Conservation (phyloP, 2,888 invertebrate species). For the Idaea straminata region DNA sequence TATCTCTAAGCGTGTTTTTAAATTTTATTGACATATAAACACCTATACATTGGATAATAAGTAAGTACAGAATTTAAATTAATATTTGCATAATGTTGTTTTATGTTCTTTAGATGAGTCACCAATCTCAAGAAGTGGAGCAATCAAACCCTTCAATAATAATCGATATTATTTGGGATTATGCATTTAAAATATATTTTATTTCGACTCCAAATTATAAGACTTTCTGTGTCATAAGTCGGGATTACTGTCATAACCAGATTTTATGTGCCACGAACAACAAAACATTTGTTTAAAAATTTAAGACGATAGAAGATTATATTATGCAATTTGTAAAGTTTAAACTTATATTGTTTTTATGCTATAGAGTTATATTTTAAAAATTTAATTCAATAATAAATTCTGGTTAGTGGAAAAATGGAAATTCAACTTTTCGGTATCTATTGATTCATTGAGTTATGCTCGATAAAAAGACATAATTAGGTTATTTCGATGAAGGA, state of each 20-base stretch:
- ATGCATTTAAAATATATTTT: conserved; percentile 35
- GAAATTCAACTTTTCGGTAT: conserved; percentile 6
- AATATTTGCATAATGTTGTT: background rate
- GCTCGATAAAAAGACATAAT: background rate
- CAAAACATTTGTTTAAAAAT: conserved; percentile 69
- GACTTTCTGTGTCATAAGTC: conserved; percentile 67
- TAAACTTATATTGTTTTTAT: conserved; percentile 32
- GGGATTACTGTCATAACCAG: conserved; percentile 69
- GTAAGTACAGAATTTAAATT: background rate
- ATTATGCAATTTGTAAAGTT: conserved; percentile 51
- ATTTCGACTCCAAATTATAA: conserved; percentile 70
- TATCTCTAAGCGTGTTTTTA: background rate
- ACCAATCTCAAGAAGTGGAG: background rate
- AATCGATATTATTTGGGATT: conserved; percentile 48
- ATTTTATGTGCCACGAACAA: conserved; percentile 55
- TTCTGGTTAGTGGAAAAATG: conserved; percentile 3
- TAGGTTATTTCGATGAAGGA: background rate
- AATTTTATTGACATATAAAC: background rate
- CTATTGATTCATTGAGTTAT: conserved; percentile 6
- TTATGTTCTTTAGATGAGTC: conserved; percentile 30
- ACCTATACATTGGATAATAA: background rate
- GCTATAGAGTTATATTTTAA: conserved; percentile 21
- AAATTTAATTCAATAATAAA: conserved; percentile 8
- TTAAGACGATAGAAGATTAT: conserved; percentile 58
- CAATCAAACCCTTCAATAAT: conserved; percentile 23